These are phyloP conservation scores for Ptiloglossa arizonensis DNA, from an alignment of 1,140 invertebrate species.

Conservation along the genomic window DNA sequence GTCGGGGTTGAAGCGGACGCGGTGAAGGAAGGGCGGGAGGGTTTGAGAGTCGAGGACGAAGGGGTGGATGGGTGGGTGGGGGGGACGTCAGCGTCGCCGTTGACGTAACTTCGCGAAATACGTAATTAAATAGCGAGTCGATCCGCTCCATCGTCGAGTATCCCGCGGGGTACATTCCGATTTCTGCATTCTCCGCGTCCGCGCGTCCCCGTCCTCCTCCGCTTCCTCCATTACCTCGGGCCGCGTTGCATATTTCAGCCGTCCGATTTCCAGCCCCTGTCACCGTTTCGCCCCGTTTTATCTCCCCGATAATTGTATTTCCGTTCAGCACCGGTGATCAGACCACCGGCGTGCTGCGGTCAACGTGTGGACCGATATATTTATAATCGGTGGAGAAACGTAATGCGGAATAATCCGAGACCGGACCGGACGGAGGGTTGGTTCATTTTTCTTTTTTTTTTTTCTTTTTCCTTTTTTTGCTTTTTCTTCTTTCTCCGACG, in stretches of 20 bases:
- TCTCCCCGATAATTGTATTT: conserved; percentile 71
- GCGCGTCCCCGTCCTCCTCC: background rate
- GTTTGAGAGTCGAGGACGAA: no score
- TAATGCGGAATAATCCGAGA: conserved; percentile 24
- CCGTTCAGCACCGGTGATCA: conserved; percentile 61
- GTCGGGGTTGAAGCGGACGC: no score
- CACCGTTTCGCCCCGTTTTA: conserved; percentile 67
- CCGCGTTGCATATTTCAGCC: conserved; percentile 67
- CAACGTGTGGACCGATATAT: conserved; percentile 57
- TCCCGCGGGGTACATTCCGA: conserved; percentile 64
- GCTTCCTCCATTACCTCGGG: conserved; percentile 40
- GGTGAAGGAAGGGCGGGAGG: no score
- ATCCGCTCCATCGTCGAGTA: conserved; percentile 55
- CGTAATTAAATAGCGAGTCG: conserved; percentile 71
- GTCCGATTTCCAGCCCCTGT: conserved; percentile 64
- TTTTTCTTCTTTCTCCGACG: no score
- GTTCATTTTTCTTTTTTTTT: background rate
- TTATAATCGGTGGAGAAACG: conserved; percentile 46
- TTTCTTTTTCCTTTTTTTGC: no score
- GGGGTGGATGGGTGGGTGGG: background rate
- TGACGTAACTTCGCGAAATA: conserved; percentile 65
- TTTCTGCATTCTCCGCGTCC: conserved; percentile 48
- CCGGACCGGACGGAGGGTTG: background rate
- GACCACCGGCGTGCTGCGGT: conserved; percentile 50
- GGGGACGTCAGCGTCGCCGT: conserved; percentile 53